A percentile compares a stretch with the other conserved stretches of the same genome.
phyloP scores from a whole-genome alignment of 2,888 invertebrate species.

The Vanessa cardui region DNA sequence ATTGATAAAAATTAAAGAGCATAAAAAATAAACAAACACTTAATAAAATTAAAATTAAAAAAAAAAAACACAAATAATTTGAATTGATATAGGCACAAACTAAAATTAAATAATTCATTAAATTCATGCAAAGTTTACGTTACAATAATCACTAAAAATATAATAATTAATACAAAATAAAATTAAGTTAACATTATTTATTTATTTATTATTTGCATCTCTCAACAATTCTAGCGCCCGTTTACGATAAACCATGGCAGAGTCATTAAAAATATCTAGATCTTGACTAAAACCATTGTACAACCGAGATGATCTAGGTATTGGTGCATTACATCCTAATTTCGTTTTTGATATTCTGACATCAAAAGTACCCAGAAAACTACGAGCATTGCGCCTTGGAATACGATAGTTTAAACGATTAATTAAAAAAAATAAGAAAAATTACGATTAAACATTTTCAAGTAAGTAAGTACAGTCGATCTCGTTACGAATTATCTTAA shows the following conservation, averaged over 20 bases:
- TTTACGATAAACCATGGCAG: not conserved
- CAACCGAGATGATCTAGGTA: not conserved
- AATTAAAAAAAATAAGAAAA: too few species aligned
- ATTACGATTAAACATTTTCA: too few species aligned
- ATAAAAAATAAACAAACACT: too few species aligned
- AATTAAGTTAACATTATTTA: not conserved
- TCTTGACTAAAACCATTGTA: not conserved
- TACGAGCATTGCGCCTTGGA: not conserved
- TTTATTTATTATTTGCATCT: not conserved
- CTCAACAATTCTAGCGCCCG: not conserved
- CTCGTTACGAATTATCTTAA: too few species aligned
- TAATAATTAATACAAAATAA: too few species aligned
- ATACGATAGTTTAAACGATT: not conserved
- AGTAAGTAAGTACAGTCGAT: not conserved
- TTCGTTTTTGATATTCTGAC: not conserved
- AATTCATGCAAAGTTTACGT: too few species aligned
- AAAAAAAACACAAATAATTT: too few species aligned
- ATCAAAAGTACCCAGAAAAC: not conserved
- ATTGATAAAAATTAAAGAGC: too few species aligned
- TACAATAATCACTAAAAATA: too few species aligned
- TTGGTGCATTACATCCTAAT: not conserved
- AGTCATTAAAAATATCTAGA: not conserved
- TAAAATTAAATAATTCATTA: too few species aligned
- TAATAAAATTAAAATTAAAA: too few species aligned
- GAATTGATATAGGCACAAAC: too few species aligned